These are phyloP conservation scores for Scleropages formosus DNA, from an alignment of 2,797 vertebrate genomes.

Conservation along the genomic window DNA sequence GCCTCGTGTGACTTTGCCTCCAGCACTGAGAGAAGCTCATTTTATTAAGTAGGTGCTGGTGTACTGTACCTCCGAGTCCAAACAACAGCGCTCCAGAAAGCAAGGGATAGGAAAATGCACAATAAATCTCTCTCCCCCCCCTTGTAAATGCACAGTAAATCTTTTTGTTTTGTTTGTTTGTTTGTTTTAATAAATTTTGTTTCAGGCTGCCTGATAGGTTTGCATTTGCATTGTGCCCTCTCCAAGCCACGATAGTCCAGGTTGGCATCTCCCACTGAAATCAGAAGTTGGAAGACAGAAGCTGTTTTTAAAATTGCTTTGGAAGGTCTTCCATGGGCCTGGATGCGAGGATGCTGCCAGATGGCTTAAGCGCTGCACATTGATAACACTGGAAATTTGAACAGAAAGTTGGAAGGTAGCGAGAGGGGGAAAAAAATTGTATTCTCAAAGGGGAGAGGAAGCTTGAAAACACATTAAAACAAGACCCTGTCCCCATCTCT, in stretches of 20 bases:
- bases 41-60: constrained; percentile 16
- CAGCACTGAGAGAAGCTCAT: not conserved
- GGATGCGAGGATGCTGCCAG: constrained; percentile 31
- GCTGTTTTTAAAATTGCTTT: not conserved
- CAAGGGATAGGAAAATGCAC: not conserved
- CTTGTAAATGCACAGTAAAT: too few relatives aligned
- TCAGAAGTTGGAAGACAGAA: not conserved
- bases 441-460: constrained; percentile 22
- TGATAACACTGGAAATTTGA: constrained; percentile 7
- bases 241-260: constrained; percentile 21
- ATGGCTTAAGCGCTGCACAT: not conserved
- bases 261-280: constrained; percentile 8
- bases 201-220: constrained; percentile 21
- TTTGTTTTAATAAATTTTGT: not conserved
- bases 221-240: constrained; percentile 21
- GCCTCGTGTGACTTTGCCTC: not conserved
- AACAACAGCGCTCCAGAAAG: constrained; percentile 24
- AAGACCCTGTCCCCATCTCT: not conserved
- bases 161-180: not conserved
- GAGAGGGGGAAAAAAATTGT: constrained; percentile 22
- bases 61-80: constrained; percentile 19
- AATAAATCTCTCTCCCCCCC: not conserved
- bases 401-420: constrained; percentile 31
- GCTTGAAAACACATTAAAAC: constrained; percentile 15
- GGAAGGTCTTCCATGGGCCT: not conserved